Base-by-base conservation (phyloP, 2,113 vertebrate genomes). In the Macrotus californicus region DNA sequence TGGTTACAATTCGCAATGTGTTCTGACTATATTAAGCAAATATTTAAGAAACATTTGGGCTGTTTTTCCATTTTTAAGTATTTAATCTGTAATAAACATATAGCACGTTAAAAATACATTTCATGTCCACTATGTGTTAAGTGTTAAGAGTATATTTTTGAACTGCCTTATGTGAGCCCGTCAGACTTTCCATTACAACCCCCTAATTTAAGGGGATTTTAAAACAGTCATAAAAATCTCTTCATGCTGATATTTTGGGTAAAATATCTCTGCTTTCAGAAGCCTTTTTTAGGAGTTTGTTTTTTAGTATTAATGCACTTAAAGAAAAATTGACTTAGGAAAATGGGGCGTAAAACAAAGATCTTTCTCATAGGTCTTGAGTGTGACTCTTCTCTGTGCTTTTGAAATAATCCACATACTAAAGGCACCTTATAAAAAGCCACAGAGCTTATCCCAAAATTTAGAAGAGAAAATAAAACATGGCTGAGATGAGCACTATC, bases 141-240 rank as follows among this genome's bases (percentile, higher is more conserved):
- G 95, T 94, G 89, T 95, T 98, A 97, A 96, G 93, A 98, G 93
- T 98, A 84, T 97, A 93, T 97, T 98, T 98, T 97, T 97, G 66
- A 94, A 94, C 95, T 90, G 89, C 94, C 87, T 89, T 96, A 96
- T 95, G 95, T 96, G 64, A 97, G 81, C n/a, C 94, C 91, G 96
- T 98, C 98, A 98, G 59, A 97, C 84, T 98, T 98, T 98, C 98
- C 98, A 98, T 97, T 98, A 97, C 97, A 98, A 96, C 97, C 39
- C 90, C 80, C 39, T 98, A 97, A 97, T 97, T 98, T 98, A 89
- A 98, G 88, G 81, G 80, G 29, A 92, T 97, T 98, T 96, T 97
- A 97, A 96, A 73, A 94, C 94, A 92, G 93, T 70, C 88, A 97
- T 97, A 98, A 98, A 98, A 97, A 96, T 89, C 94, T 90, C 88